A percentile compares a stretch with the other conserved stretches of the same genome.
Conservation (phyloP, 2,888 invertebrate genomes). For the Tribolium freemani region DNA sequence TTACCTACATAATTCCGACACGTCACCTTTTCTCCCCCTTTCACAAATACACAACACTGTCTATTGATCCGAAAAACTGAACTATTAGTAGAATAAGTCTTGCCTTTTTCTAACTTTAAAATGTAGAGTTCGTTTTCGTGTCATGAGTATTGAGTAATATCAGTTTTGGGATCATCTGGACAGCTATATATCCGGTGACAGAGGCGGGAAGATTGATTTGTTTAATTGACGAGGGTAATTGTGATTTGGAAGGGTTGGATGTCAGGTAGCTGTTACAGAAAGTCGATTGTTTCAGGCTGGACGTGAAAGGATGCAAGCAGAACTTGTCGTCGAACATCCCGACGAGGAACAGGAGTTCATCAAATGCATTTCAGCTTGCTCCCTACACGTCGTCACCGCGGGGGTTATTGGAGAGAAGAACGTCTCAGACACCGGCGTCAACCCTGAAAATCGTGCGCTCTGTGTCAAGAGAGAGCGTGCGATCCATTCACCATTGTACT, state of each 20-base stretch:
- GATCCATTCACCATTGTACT: slow-evolving; percentile 79
- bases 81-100: too few relatives aligned
- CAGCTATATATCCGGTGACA: background rate
- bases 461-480: slow-evolving; percentile 85
- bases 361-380: slow-evolving; percentile 77
- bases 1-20: too few relatives aligned
- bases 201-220: background rate
- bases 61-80: too few relatives aligned
- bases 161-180: background rate
- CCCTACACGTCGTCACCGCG: slow-evolving; percentile 71
- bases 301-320: slow-evolving; percentile 68
- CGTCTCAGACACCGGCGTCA: slow-evolving; percentile 84
- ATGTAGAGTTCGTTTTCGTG: background rate
- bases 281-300: slow-evolving; percentile 59
- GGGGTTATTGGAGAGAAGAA: slow-evolving; percentile 78
- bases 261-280: slow-evolving; percentile 3
- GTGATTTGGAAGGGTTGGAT: slow-evolving; percentile 12
- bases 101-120: too few relatives aligned
- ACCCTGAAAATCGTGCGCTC: slow-evolving; percentile 86
- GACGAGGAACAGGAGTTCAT: slow-evolving; percentile 73
- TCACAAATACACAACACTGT: too few relatives aligned
- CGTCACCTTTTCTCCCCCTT: too few relatives aligned
- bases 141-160: background rate
- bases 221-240: slow-evolving; percentile 20
- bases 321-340: slow-evolving; percentile 66